These are phyloP conservation scores for Orchesella cincta DNA, from an alignment of 1,140 invertebrate species.

Conservation along the genomic window DNA sequence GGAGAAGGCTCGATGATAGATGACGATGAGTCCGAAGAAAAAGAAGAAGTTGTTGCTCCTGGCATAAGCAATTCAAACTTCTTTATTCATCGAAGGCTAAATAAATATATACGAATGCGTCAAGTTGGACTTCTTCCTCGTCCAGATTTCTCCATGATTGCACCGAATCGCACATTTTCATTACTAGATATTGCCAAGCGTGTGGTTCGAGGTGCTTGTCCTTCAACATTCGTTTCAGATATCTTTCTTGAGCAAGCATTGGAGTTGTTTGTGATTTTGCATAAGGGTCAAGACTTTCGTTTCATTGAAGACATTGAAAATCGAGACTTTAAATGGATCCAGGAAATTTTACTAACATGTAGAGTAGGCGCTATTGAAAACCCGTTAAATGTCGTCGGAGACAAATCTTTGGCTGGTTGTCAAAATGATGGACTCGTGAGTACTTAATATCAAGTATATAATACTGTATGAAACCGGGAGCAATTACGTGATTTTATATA, in stretches of 20 bases:
- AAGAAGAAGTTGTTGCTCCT: not conserved
- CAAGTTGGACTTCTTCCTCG: slow-evolving; percentile 15
- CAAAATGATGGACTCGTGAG: not conserved
- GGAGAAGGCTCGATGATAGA: not conserved
- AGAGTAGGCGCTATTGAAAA: not conserved
- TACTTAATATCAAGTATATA: no score
- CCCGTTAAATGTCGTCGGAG: not conserved
- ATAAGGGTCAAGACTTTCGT: slow-evolving; percentile 12
- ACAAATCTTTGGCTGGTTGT: not conserved
- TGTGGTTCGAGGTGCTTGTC: slow-evolving; percentile 34
- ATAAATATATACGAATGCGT: slow-evolving; percentile 32
- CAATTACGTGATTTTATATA: no score
- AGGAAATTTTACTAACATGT: slow-evolving; percentile 35
- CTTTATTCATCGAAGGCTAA: slow-evolving; percentile 33
- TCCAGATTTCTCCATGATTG: not conserved
- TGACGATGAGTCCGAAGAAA: not conserved
- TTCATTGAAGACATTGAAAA: slow-evolving; percentile 18
- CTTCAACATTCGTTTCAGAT: slow-evolving; percentile 21
- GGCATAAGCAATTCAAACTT: not conserved
- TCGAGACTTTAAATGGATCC: slow-evolving; percentile 30
- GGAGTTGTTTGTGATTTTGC: slow-evolving; percentile 39
- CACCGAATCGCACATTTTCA: slow-evolving; percentile 8
- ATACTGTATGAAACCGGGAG: no score
- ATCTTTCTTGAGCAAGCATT: slow-evolving; percentile 37
- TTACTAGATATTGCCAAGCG: slow-evolving; percentile 35